Evolutionary conservation across 2,113 vertebrate species (phyloP).

Genomic region (Connochaetes taurinus): DNA sequence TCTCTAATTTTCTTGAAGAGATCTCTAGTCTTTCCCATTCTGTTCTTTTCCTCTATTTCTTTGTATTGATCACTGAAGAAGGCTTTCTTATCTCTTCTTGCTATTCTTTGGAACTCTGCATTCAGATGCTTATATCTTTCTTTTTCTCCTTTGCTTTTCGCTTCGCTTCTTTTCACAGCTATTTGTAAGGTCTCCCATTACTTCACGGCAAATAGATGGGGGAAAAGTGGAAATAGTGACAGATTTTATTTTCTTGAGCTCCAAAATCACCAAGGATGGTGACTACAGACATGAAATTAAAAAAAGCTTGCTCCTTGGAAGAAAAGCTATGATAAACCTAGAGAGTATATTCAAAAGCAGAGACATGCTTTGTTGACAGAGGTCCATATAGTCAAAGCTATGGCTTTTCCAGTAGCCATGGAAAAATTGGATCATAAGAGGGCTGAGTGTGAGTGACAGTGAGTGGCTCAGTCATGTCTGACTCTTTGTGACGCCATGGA

Average conservation of each 20-base stretch:
- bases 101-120: no score
- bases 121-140: no score
- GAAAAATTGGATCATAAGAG: neutral
- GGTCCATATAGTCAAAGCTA: neutral
- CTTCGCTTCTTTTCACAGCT: no score
- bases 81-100: no score
- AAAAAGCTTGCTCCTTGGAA: neutral
- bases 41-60: no score
- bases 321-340: neutral
- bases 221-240: neutral
- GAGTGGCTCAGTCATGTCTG: neutral
- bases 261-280: neutral
- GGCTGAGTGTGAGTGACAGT: neutral
- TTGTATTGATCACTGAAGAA: no score
- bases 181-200: neutral
- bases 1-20: no score
- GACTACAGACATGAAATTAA: neutral
- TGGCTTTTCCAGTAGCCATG: neutral
- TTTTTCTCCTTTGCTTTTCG: no score
- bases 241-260: neutral
- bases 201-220: neutral
- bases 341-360: neutral
- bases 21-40: no score
- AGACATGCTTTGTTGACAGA: neutral
- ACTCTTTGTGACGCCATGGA: neutral